Conservation (phyloP, 1,140 invertebrate genomes). For the Nixonia krombeini region DNA sequence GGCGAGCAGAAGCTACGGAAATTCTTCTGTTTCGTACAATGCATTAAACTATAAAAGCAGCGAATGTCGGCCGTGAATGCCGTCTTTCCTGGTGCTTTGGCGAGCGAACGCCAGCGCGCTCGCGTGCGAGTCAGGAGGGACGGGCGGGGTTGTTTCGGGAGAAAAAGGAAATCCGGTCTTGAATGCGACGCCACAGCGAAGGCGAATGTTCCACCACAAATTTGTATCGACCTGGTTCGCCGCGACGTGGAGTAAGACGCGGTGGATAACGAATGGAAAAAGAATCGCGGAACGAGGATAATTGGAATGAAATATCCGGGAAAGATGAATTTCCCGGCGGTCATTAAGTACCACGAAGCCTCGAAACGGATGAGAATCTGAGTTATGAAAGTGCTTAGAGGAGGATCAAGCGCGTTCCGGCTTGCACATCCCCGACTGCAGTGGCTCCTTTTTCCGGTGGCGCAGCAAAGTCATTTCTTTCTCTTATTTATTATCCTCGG, state of each 20-base stretch:
- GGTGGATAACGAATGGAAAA: no score
- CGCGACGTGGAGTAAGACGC: no score
- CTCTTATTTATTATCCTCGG: constrained; percentile 34
- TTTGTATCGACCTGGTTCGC: neutral
- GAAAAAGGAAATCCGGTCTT: constrained; percentile 2
- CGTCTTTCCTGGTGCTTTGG: constrained; percentile 11
- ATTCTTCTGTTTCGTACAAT: constrained; percentile 34
- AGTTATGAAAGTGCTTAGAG: constrained; percentile 1
- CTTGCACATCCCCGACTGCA: no score
- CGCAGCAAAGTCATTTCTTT: constrained; percentile 22
- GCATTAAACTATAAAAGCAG: constrained; percentile 36
- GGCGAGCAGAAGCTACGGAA: constrained; percentile 20
- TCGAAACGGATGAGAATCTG: neutral
- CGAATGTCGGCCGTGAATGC: neutral
- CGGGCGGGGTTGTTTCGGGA: no score
- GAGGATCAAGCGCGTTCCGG: neutral
- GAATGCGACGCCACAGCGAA: constrained; percentile 8
- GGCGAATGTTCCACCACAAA: neutral
- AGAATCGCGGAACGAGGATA: no score
- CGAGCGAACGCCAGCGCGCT: neutral
- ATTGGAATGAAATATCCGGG: no score
- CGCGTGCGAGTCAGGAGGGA: no score
- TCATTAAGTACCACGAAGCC: no score
- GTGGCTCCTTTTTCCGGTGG: neutral
- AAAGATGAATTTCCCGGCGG: no score